Evolutionary conservation across 2,797 vertebrate genomes (phyloP).

Genomic region (Sebastes nivosus): DNA sequence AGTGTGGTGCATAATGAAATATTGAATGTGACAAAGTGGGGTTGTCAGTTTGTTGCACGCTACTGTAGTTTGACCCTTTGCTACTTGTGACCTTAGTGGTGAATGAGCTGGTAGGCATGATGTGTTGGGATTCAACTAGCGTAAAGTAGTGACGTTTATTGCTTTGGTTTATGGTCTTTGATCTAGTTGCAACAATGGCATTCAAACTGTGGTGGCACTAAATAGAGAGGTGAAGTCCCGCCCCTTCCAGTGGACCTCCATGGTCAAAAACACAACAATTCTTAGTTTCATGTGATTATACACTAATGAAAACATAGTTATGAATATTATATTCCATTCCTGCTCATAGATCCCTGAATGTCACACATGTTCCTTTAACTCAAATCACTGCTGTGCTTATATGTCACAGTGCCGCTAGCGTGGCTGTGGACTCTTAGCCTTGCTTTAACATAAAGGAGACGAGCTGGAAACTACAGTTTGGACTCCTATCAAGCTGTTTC

Average conservation of each 20-base stretch:
- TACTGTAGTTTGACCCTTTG: slow-evolving; percentile 4
- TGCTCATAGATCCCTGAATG: too few species aligned
- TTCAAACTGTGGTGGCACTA: neutral
- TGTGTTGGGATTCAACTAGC: neutral
- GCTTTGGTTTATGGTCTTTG: neutral
- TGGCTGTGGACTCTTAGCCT: neutral
- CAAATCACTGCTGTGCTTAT: neutral
- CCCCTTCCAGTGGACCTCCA: too few species aligned
- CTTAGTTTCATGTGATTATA: too few species aligned
- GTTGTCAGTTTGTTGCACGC: slow-evolving; percentile 22
- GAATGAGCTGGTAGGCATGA: neutral
- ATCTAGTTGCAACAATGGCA: neutral
- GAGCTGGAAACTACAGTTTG: neutral
- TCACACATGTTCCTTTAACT: neutral
- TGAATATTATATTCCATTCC: too few species aligned
- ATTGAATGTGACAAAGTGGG: slow-evolving; percentile 29
- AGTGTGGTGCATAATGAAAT: slow-evolving; percentile 7
- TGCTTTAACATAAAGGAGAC: neutral
- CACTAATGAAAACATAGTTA: too few species aligned
- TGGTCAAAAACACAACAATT: too few species aligned
- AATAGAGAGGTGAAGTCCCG: too few species aligned
- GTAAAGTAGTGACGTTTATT: neutral
- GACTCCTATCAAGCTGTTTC: neutral
- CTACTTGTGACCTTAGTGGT: neutral
- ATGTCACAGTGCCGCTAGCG: neutral